Conservation (phyloP, 2,888 invertebrate genomes). For the Netelia melanura region DNA sequence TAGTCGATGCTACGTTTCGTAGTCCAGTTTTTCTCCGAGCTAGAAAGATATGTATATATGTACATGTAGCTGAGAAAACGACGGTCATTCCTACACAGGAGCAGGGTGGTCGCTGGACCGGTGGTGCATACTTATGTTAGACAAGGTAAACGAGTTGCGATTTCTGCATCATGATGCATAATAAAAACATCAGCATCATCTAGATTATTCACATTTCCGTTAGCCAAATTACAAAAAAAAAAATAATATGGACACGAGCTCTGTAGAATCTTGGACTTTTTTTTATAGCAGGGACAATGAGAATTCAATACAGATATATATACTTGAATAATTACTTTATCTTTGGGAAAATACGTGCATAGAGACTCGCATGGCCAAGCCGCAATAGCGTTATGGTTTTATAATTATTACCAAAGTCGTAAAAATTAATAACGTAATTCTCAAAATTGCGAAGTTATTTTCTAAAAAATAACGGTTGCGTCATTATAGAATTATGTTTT, state of each 20-base stretch:
- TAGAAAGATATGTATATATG: background rate
- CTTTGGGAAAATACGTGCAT: no score
- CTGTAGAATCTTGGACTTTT: no score
- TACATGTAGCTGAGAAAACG: constrained; percentile 36
- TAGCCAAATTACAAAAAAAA: no score
- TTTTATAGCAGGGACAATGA: no score
- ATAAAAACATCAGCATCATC: background rate
- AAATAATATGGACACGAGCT: no score
- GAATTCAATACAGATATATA: no score
- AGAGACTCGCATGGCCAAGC: no score
- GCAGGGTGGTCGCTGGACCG: constrained; percentile 47
- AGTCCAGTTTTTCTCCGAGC: constrained; percentile 32
- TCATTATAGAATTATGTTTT: background rate
- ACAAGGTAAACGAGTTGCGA: constrained; percentile 48
- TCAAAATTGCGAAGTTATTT: background rate
- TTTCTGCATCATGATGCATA: constrained; percentile 8
- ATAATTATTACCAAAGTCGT: background rate
- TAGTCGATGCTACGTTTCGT: constrained; percentile 7
- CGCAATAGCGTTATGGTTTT: no score
- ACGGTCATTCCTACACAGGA: constrained; percentile 43
- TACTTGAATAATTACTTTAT: no score
- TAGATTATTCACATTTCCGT: background rate
- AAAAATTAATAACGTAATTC: constrained; percentile 10
- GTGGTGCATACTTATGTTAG: constrained; percentile 36
- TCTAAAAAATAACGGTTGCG: background rate